Evolutionary conservation across 2,888 invertebrate genomes (phyloP).

Genomic region (Cyclophora albipunctata): DNA sequence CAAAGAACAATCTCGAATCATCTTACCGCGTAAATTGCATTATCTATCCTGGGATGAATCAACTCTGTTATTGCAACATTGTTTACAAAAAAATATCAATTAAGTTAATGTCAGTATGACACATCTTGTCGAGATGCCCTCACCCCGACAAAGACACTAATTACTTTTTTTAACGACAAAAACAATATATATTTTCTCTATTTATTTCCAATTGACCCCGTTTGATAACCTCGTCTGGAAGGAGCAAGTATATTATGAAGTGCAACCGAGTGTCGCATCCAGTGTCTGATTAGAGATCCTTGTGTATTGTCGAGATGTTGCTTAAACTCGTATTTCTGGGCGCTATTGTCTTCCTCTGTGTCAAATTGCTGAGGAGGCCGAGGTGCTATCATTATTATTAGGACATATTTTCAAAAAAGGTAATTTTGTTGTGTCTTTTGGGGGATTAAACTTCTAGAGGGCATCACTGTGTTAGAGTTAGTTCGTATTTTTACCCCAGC

Average conservation of each 20-base stretch:
- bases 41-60: no score
- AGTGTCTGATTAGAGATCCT: conserved; percentile 5
- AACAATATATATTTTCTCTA: neutral
- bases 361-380: conserved; percentile 46
- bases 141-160: neutral
- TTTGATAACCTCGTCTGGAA: conserved; percentile 7
- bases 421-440: conserved; percentile 2
- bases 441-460: no score
- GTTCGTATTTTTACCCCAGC: no score
- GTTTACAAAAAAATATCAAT: no score
- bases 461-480: no score
- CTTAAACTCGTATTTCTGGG: conserved; percentile 59
- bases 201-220: neutral
- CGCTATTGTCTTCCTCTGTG: conserved; percentile 50
- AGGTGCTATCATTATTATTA: conserved; percentile 41
- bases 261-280: neutral
- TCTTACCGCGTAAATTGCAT: no score
- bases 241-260: conserved; percentile 2
- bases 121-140: no score
- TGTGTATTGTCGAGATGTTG: conserved; percentile 30
- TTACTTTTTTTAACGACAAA: conserved; percentile 3
- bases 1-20: no score
- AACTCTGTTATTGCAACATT: no score
- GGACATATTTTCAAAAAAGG: conserved; percentile 12
- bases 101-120: no score